These are phyloP conservation scores for Phenganax marumi DNA, from an alignment of 92 coral and sea anemone species.

Conservation along the genomic window DNA sequence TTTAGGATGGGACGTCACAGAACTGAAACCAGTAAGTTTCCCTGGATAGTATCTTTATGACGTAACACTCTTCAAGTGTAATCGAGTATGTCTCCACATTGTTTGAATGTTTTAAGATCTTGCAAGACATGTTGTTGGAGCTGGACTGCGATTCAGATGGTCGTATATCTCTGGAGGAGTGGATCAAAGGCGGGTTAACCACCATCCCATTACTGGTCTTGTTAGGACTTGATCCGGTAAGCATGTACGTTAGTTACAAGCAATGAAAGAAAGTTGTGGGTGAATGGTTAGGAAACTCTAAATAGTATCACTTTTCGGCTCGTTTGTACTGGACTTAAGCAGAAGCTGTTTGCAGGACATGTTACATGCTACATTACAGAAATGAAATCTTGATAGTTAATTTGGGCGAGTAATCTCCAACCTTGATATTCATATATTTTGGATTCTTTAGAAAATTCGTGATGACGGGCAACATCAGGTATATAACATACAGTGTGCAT, in stretches of 20 bases:
- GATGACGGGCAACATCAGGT: conserved; percentile 99
- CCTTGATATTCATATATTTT: background rate
- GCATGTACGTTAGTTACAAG: no score
- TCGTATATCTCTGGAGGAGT: conserved; percentile 89
- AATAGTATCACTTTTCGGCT: no score
- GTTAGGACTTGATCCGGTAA: conserved; percentile 92
- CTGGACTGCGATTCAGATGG: conserved; percentile 93
- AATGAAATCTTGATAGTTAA: no score
- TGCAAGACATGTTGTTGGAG: conserved; percentile 97
- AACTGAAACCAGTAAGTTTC: conserved; percentile 89
- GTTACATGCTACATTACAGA: no score
- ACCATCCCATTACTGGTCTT: conserved; percentile 95
- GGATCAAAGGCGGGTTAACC: conserved; percentile 96
- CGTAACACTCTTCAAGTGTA: background rate
- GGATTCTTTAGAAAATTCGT: conserved; percentile 72
- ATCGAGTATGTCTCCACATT: background rate
- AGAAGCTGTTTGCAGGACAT: no score
- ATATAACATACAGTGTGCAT: background rate
- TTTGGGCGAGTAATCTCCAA: background rate
- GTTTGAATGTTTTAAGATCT: conserved; percentile 55
- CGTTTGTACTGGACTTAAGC: no score
- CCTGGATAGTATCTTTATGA: background rate
- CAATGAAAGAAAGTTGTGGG: no score
- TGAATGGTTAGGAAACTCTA: background rate
- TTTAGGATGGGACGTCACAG: conserved; percentile 99